These are phyloP conservation scores for Diogma glabrata DNA, from an alignment of 2,888 invertebrate genomes.

Conservation along the genomic window DNA sequence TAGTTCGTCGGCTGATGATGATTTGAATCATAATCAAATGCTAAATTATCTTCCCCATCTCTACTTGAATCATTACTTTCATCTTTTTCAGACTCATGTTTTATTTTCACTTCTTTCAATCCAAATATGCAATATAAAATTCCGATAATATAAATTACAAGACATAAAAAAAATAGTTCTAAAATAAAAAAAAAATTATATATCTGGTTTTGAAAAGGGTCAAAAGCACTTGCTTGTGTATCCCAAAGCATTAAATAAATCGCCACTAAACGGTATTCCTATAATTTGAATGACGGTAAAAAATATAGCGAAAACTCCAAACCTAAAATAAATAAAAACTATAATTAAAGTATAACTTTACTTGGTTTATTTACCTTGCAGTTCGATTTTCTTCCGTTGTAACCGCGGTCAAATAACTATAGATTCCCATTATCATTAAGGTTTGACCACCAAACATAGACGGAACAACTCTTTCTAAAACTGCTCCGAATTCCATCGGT, in stretches of 20 bases:
- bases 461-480: constrained; percentile 32
- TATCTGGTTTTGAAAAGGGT: background rate
- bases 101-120: constrained; percentile 26
- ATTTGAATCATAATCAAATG: constrained; percentile 14
- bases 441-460: constrained; percentile 33
- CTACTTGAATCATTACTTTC: constrained; percentile 18
- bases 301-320: constrained; percentile 35
- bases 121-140: constrained; percentile 32
- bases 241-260: constrained; percentile 28
- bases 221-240: constrained; percentile 28
- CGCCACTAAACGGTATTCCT: constrained; percentile 30
- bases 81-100: background rate
- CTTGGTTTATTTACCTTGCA: background rate
- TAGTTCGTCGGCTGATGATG: background rate
- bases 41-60: constrained; percentile 21
- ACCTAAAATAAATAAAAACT: constrained; percentile 20
- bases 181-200: constrained; percentile 10
- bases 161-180: constrained; percentile 32
- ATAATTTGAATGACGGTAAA: constrained; percentile 30
- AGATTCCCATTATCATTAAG: constrained; percentile 34
- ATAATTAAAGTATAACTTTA: background rate
- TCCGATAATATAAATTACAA: constrained; percentile 30
- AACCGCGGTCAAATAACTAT: constrained; percentile 34
- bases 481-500: constrained; percentile 34
- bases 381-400: constrained; percentile 34